Conservation (phyloP, 2,888 invertebrate genomes). For the Rotaria socialis region DNA sequence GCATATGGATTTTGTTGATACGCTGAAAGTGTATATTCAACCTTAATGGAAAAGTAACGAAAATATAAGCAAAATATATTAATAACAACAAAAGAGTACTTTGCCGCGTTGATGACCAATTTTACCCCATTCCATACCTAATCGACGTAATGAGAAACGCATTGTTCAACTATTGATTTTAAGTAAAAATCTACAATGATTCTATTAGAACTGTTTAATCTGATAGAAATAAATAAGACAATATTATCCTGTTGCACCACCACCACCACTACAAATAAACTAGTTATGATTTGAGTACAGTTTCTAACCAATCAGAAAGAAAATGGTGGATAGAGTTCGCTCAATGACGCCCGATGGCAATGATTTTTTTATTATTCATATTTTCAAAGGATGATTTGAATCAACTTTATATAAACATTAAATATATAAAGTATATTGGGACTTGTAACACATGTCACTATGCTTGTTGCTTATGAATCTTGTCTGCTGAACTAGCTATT, state of each 20-base stretch:
- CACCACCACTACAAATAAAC: not conserved
- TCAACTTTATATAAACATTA: too few species aligned
- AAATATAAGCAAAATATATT: not conserved
- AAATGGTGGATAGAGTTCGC: not conserved
- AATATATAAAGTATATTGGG: too few species aligned
- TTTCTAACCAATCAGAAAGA: not conserved
- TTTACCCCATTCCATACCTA: conserved; percentile 25
- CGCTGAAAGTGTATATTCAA: not conserved
- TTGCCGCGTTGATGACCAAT: conserved; percentile 33
- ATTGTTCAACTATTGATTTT: not conserved
- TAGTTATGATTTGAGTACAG: not conserved
- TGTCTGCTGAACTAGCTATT: too few species aligned
- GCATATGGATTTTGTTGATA: conserved; percentile 24
- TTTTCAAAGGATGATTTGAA: too few species aligned
- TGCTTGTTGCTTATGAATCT: too few species aligned
- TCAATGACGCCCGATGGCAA: not conserved
- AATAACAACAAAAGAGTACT: not conserved
- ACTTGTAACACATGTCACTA: too few species aligned
- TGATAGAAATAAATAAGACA: not conserved
- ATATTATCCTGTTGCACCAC: not conserved
- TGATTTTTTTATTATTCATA: too few species aligned
- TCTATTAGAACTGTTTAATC: not conserved
- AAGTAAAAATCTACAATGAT: not conserved
- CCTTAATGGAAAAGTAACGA: not conserved
- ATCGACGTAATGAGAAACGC: conserved; percentile 21